These are phyloP conservation scores for Eunapius fragilis DNA, from an alignment of 37 sponge, comb jelly and placozoan genomes.

Conservation along the genomic window DNA sequence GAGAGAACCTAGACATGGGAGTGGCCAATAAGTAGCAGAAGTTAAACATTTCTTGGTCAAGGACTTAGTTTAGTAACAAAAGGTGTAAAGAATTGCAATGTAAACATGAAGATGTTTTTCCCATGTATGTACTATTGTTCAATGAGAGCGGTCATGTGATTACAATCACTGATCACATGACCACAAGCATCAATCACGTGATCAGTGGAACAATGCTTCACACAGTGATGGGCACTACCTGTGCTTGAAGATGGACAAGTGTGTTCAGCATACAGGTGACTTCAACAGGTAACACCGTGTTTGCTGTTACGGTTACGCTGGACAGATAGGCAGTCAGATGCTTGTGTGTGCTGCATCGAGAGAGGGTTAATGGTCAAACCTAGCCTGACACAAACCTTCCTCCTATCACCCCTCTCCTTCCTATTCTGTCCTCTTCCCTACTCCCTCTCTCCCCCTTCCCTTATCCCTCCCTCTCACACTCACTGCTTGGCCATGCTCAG, in stretches of 20 bases:
- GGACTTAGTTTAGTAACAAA: too few species aligned
- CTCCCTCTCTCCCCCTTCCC: neutral
- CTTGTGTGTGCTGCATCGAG: neutral
- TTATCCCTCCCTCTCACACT: neutral
- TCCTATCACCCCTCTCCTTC: neutral
- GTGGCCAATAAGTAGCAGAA: too few species aligned
- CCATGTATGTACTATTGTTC: too few species aligned
- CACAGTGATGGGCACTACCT: slow-evolving; percentile 10
- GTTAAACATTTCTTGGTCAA: too few species aligned
- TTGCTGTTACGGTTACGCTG: neutral
- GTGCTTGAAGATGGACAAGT: slow-evolving; percentile 34
- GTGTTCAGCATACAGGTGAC: slow-evolving; percentile 56
- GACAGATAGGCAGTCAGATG: neutral
- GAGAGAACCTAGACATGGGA: neutral
- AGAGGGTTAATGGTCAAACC: neutral
- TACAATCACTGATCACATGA: too few species aligned
- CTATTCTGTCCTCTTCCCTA: too few species aligned
- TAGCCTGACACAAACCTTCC: neutral
- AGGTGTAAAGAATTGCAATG: too few species aligned
- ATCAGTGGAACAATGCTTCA: neutral
- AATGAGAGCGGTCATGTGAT: too few species aligned
- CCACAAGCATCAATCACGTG: too few species aligned
- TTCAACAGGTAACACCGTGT: slow-evolving; percentile 16
- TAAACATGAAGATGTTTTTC: too few species aligned
- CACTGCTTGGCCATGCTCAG: slow-evolving; percentile 27